Evolutionary conservation across 2,113 vertebrate genomes (phyloP).

Genomic region (Pleuronectes platessa): DNA sequence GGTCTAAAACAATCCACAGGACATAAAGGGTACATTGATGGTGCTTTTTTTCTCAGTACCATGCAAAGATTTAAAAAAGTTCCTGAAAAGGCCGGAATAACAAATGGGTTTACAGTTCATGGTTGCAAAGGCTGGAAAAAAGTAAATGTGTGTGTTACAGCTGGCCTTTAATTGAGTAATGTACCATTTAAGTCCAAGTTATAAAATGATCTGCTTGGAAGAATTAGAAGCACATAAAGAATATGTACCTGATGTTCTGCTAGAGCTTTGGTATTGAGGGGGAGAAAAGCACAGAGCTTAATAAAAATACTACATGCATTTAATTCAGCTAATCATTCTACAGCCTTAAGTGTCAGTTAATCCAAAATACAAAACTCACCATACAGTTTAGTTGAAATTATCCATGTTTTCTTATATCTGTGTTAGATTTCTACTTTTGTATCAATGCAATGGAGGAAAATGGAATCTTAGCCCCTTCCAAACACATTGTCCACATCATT

Average conservation of each 20-base stretch:
- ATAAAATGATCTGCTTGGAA: constrained; percentile 54
- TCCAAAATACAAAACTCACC: neutral
- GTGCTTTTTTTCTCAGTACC: neutral
- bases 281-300: constrained; percentile 69
- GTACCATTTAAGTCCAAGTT: constrained; percentile 80
- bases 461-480: neutral
- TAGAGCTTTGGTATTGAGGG: constrained; percentile 75
- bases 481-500: neutral
- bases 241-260: constrained; percentile 83
- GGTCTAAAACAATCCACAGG: constrained; percentile 60
- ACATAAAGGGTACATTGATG: constrained; percentile 75
- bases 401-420: neutral
- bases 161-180: constrained; percentile 39
- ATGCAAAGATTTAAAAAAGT: constrained; percentile 1
- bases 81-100: constrained; percentile 6
- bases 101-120: constrained; percentile 24
- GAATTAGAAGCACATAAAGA: constrained; percentile 57
- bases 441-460: neutral
- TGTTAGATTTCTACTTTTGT: neutral
- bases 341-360: constrained; percentile 2
- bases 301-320: constrained; percentile 32
- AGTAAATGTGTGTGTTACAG: constrained; percentile 1
- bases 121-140: constrained; percentile 31
- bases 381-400: neutral
- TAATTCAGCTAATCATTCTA: constrained; percentile 4